phyloP scores from a whole-genome alignment of 1,140 invertebrate genomes.

The Zaprionus camerounensis region DNA sequence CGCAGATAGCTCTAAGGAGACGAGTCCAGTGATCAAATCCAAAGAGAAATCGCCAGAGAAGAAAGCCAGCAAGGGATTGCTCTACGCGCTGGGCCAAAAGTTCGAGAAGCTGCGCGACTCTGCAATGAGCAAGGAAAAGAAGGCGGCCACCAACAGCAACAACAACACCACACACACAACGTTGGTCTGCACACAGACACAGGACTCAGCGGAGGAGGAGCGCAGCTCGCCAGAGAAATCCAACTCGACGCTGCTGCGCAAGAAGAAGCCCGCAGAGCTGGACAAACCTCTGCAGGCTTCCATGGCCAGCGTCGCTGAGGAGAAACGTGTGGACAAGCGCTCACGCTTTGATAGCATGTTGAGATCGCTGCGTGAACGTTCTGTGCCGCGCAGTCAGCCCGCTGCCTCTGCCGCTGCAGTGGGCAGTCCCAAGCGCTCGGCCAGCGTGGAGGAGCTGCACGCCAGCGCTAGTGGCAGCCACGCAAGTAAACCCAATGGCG shows the following conservation, averaged over 20 bases:
- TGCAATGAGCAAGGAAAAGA: slow-evolving; percentile 80
- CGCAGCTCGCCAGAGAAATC: slow-evolving; percentile 41
- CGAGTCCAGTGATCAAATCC: slow-evolving; percentile 60
- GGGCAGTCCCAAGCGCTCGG: slow-evolving; percentile 87
- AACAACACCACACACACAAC: slow-evolving; percentile 1
- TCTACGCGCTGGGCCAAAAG: slow-evolving; percentile 87
- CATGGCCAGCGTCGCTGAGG: background rate
- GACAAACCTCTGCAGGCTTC: slow-evolving; percentile 27
- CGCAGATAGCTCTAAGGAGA: slow-evolving; percentile 74
- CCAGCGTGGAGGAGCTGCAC: slow-evolving; percentile 88
- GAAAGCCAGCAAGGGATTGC: slow-evolving; percentile 80
- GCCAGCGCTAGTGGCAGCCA: slow-evolving; percentile 73
- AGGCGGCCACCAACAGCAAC: slow-evolving; percentile 19
- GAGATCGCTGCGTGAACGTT: slow-evolving; percentile 87
- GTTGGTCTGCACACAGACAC: slow-evolving; percentile 59
- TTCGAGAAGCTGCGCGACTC: slow-evolving; percentile 87
- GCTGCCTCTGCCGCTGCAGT: slow-evolving; percentile 9
- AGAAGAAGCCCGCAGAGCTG: slow-evolving; percentile 56
- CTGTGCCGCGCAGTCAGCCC: slow-evolving; percentile 86
- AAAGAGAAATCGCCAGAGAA: slow-evolving; percentile 79
- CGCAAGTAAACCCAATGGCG: slow-evolving; percentile 85
- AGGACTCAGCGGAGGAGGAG: slow-evolving; percentile 52
- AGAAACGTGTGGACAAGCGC: slow-evolving; percentile 71
- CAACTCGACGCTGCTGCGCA: slow-evolving; percentile 38
- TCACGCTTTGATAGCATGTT: slow-evolving; percentile 85